Conservation (phyloP, 1,140 invertebrate species). For the Agrypnia vestita region DNA sequence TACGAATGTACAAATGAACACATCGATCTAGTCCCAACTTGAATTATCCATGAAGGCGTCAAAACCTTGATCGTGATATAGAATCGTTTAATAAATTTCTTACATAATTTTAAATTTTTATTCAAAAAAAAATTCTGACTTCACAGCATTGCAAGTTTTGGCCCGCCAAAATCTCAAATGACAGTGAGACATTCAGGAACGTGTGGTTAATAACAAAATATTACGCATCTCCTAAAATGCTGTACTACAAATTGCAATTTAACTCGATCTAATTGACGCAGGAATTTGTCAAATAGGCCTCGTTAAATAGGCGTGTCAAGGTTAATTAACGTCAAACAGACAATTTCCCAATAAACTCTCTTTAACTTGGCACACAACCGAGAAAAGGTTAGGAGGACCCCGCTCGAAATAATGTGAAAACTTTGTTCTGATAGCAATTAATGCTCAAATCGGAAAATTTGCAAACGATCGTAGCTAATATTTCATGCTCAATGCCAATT, state of each 20-base stretch:
- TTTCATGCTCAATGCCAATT: conserved; percentile 17
- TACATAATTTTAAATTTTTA: too few relatives aligned
- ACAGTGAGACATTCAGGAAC: neutral
- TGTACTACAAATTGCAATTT: conserved; percentile 14
- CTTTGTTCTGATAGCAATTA: conserved; percentile 39
- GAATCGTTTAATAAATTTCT: too few relatives aligned
- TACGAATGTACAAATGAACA: too few relatives aligned
- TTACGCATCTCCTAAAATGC: neutral
- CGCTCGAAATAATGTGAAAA: conserved; percentile 31
- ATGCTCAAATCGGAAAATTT: conserved; percentile 8
- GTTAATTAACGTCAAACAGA: conserved; percentile 36
- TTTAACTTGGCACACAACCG: conserved; percentile 1
- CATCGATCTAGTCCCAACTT: too few relatives aligned
- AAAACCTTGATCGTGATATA: too few relatives aligned
- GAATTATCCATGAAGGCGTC: too few relatives aligned
- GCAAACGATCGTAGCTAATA: conserved; percentile 1
- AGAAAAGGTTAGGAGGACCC: neutral
- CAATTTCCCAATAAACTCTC: conserved; percentile 15
- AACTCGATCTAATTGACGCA: conserved; percentile 8
- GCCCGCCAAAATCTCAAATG: too few relatives aligned
- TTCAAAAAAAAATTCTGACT: too few relatives aligned
- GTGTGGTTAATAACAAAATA: neutral
- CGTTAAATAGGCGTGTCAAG: neutral
- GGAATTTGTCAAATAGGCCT: neutral
- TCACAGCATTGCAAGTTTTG: too few relatives aligned